Evolutionary conservation across 1,140 invertebrate genomes (phyloP).

Genomic region (Triops longicaudatus): DNA sequence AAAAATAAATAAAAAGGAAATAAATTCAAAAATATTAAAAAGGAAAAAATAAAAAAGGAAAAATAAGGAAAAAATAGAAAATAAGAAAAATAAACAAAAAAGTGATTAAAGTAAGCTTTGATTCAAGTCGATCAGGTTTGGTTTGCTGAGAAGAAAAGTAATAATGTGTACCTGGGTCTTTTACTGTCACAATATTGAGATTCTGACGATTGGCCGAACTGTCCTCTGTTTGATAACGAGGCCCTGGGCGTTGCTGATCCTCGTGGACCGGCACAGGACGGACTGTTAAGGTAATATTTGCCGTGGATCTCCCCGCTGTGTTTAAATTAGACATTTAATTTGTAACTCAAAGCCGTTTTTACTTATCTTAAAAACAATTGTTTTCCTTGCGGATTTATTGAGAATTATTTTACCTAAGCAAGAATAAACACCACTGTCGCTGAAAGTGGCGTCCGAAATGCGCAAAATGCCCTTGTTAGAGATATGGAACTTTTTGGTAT

Average conservation of each 20-base stretch:
- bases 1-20: too few species aligned
- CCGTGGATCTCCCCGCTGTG: conserved; percentile 33
- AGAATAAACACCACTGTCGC: conserved; percentile 70
- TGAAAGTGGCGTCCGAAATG: conserved; percentile 62
- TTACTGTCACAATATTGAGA: not conserved
- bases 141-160: too few species aligned
- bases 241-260: not conserved
- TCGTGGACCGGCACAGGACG: conserved; percentile 19
- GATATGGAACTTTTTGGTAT: conserved; percentile 67
- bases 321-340: not conserved
- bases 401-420: conserved; percentile 52
- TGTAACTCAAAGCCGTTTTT: not conserved
- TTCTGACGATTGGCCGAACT: not conserved
- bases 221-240: conserved; percentile 21
- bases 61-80: not conserved
- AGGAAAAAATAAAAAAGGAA: not conserved
- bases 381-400: not conserved
- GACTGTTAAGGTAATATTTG: conserved; percentile 36
- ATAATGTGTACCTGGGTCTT: conserved; percentile 1
- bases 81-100: not conserved
- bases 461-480: conserved; percentile 77
- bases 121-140: too few species aligned
- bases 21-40: not conserved
- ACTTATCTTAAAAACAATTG: not conserved
- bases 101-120: too few species aligned